Evolutionary conservation across 1,140 invertebrate species (phyloP), one percentile per base, ranked within the genome.

Genomic region (Coelopa frigida): DNA sequence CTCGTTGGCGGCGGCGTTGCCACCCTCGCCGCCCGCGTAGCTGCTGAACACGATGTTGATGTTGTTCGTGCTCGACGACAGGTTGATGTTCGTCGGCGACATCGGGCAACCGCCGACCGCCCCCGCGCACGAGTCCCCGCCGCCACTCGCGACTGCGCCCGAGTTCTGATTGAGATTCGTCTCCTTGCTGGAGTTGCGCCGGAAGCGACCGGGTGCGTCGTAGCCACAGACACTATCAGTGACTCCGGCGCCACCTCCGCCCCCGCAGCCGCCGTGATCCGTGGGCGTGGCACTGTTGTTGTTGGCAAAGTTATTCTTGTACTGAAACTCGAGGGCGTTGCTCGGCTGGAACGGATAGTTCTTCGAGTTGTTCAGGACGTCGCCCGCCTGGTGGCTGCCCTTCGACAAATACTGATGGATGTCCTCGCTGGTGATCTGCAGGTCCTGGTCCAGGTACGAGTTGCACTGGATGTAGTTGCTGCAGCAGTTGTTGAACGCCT

Each of bases 381-480:
- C 60, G 12, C 55, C 48, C 40, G 17, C 46, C 29, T 5, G 44
- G 20, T 61, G 52, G 32, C 65, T 56, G 14, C 61, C 61, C 46
- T 68, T 68, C 10, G 64, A 68, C 45, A 68, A 43, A 44, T 68
- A 68, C 46, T 65, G 65, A 14, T 66, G 63, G 15, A 68, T 68
- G 18, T 68, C 64, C 52, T 68, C 64, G 48, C 64, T 68, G 49
- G 64, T 68, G 5, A 68, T 68, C 47, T 68, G 64, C 46, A 68
- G 51, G 33, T 68, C 64, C 52, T 68, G 64, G 43, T 68, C 64
- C 44, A 68, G 27, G 44, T 68, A 68, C 21, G 61, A 59, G 43
- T 68, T 68, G 54, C 64, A 68, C 43, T 68, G 64, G 38, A 68
- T 55, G 27, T 68, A 68, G 29, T 68, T 68, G 52, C 59, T 67